phyloP scores from a whole-genome alignment of 2,113 vertebrate genomes.

The Monopterus albus region DNA sequence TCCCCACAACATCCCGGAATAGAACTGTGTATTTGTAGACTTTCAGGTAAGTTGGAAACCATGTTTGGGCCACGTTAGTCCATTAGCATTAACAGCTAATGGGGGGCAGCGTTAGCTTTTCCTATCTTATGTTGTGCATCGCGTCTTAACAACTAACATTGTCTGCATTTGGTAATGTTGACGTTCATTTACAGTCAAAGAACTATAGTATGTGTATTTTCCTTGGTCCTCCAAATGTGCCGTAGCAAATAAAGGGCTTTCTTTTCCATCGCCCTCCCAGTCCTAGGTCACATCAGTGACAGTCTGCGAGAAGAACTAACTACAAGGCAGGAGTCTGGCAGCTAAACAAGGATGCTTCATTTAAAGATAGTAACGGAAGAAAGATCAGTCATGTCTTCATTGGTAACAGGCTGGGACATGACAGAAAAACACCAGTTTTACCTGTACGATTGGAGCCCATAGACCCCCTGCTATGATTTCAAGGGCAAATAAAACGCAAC shows the following conservation, averaged over 20 bases:
- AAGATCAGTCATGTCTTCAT: neutral
- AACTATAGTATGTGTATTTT: fast-evolving
- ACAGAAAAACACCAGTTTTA: neutral
- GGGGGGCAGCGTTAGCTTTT: slow-evolving; percentile 8
- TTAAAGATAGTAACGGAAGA: neutral
- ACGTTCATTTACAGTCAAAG: fast-evolving
- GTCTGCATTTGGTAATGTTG: neutral
- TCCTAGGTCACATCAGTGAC: slow-evolving; percentile 1
- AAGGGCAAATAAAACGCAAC: slow-evolving; percentile 32
- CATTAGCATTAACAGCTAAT: slow-evolving; percentile 58
- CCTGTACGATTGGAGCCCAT: neutral
- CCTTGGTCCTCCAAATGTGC: neutral
- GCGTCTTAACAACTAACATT: neutral
- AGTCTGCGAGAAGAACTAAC: neutral
- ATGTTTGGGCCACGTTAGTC: slow-evolving; percentile 26
- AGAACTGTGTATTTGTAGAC: slow-evolving; percentile 24
- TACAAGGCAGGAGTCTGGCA: neutral
- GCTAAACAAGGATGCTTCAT: slow-evolving; percentile 11
- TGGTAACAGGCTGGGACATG: neutral
- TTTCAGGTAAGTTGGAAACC: slow-evolving; percentile 55
- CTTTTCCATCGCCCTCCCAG: neutral
- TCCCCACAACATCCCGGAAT: neutral
- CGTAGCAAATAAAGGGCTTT: neutral
- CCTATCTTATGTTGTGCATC: neutral
- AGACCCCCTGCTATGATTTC: slow-evolving; percentile 4